Percentiles rank a stretch among this genome's conserved stretches.
Evolutionary conservation across 2,888 invertebrate species (phyloP).

Genomic region (Myopa tessellatipennis): DNA sequence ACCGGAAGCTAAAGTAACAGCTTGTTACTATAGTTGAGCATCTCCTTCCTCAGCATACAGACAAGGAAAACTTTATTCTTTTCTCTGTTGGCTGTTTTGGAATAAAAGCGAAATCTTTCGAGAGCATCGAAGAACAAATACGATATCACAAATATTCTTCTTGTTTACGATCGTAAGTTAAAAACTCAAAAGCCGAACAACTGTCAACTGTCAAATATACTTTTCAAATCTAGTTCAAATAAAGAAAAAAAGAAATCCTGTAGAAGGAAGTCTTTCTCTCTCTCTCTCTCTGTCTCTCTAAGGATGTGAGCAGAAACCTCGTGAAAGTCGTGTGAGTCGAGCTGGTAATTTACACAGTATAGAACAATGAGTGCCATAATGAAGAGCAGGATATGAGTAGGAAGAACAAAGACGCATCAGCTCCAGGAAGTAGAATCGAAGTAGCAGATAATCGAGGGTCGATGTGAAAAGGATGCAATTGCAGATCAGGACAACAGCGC

Average conservation of each 20-base stretch:
- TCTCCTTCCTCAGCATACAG: too few relatives aligned
- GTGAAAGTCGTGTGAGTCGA: slow-evolving; percentile 31
- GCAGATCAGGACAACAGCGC: slow-evolving; percentile 17
- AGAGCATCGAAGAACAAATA: too few relatives aligned
- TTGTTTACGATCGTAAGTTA: slow-evolving; percentile 62
- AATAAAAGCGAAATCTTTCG: too few relatives aligned
- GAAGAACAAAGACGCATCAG: slow-evolving; percentile 2
- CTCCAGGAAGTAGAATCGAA: slow-evolving; percentile 54
- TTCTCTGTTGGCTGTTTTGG: too few relatives aligned
- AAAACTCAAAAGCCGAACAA: slow-evolving; percentile 57
- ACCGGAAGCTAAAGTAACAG: too few relatives aligned
- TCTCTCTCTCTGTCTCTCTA: too few relatives aligned
- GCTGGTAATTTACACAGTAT: slow-evolving; percentile 41
- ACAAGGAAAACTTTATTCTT: too few relatives aligned
- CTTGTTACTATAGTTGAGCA: too few relatives aligned
- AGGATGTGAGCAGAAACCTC: background rate
- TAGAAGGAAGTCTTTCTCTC: too few relatives aligned
- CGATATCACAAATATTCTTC: slow-evolving; percentile 12
- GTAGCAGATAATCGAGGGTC: slow-evolving; percentile 47
- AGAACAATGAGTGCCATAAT: slow-evolving; percentile 43
- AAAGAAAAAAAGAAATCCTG: slow-evolving; percentile 4
- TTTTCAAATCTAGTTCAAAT: slow-evolving; percentile 12
- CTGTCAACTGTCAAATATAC: slow-evolving; percentile 61
- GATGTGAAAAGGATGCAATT: slow-evolving; percentile 43
- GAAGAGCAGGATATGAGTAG: slow-evolving; percentile 39